Evolutionary conservation across 2,888 invertebrate species (phyloP), one percentile per base, ranked within the genome.

Genomic region (Cancer borealis): DNA sequence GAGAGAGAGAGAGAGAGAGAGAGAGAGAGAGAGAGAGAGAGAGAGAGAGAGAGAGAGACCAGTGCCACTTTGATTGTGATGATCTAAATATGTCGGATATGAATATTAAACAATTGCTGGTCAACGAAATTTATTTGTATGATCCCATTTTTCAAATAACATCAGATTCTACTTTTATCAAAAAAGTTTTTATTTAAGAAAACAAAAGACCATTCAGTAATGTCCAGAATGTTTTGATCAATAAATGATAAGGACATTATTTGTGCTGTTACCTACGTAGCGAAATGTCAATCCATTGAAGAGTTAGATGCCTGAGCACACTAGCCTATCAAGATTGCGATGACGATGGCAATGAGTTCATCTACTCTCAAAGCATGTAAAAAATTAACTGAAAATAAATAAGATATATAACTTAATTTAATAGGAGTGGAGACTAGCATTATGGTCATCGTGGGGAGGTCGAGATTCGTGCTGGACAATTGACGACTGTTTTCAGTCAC

Each of bases 361-460:
- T 79, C 26, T 10, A 26, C 10, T 0, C 73, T 79, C 26, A 79
- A 6, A 26, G 10, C 26, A 79, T 26, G 26, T 79, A 26, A 26
- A 79, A 79, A 79, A 79, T 79, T n/a, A 79, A 2, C 26, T 21
- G n/a, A 26, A 79, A 79, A 79, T 79, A 79, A 79, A 79, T 79
- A 79, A 79, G 10, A 79, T 10, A 10, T n/a, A 79, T 26, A 79
- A n/a, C 73, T 79, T 79, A 79, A 79, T 79, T 26, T 60, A 60
- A 79, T 10, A 79, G 73, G 10, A 79, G 10, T 26, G 26, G 30
- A 79, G 6, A 79, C 10, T 79, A 10, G 73, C 73, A 79, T 17
- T 21, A 26, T 2, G 73, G 73, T 79, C 26, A 26, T n/a, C 26
- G 8, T 10, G 73, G n/a, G 5, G 26, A 79, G n/a, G 21, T 6